phyloP scores from a whole-genome alignment of 2,888 invertebrate genomes.

The Psylliodes chrysocephalus region DNA sequence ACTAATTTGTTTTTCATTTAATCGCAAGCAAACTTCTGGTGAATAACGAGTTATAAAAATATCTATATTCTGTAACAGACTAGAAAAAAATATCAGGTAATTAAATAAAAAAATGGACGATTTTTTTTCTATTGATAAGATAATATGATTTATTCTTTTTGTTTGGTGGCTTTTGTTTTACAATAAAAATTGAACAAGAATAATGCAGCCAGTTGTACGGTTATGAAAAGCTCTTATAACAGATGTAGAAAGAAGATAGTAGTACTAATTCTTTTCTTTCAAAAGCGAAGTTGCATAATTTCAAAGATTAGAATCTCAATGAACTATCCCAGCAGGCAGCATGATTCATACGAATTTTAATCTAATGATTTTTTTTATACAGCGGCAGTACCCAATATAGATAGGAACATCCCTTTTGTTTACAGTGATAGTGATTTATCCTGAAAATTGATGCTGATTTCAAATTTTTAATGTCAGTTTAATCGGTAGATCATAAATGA shows the following conservation, averaged over 20 bases:
- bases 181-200: not conserved
- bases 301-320: not conserved
- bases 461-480: no score
- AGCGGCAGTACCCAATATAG: no score
- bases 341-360: not conserved
- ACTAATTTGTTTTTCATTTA: not conserved
- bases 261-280: not conserved
- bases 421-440: no score
- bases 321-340: conserved; percentile 8
- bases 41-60: not conserved
- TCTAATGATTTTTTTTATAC: not conserved
- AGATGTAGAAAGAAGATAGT: not conserved
- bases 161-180: not conserved
- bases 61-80: not conserved
- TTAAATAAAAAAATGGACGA: not conserved
- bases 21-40: not conserved
- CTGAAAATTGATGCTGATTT: not conserved
- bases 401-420: no score
- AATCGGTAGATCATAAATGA: no score
- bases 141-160: not conserved
- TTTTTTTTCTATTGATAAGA: not conserved
- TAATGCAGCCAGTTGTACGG: not conserved
- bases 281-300: conserved; percentile 3
- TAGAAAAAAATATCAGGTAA: not conserved
- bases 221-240: not conserved